Conservation (phyloP, 2,888 invertebrate genomes). For the Ophion ellenae region DNA sequence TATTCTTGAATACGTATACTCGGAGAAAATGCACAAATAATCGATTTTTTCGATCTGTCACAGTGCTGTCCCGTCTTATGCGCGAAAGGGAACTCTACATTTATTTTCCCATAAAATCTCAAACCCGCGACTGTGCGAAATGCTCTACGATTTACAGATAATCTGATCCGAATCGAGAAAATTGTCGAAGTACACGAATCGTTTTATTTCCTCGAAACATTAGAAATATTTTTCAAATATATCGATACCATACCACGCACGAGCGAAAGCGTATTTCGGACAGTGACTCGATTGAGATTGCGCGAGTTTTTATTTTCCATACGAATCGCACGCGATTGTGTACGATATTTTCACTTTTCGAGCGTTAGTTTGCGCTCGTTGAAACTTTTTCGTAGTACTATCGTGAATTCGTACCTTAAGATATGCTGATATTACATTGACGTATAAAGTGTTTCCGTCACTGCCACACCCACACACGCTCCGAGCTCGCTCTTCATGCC, state of each 20-base stretch:
- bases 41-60: too few species aligned
- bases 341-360: not conserved
- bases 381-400: slow-evolving; percentile 5
- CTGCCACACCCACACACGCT: slow-evolving; percentile 56
- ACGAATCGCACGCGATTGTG: not conserved
- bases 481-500: slow-evolving; percentile 44
- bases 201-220: not conserved
- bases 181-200: not conserved
- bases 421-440: slow-evolving; percentile 20
- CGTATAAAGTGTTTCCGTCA: slow-evolving; percentile 57
- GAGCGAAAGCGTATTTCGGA: not conserved
- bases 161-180: not conserved
- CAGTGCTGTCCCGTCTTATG: too few species aligned
- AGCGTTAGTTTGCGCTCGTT: slow-evolving; percentile 9
- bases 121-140: not conserved
- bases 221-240: not conserved
- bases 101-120: not conserved
- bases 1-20: too few species aligned
- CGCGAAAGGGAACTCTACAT: not conserved
- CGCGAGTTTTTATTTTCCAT: not conserved
- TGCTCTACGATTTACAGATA: not conserved
- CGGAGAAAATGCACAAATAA: too few species aligned
- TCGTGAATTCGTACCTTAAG: slow-evolving; percentile 40
- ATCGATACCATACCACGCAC: not conserved
- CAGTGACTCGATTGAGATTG: not conserved